These are phyloP conservation scores for Schizotus pectinicornis DNA, from an alignment of 2,888 invertebrate genomes.

Conservation along the genomic window DNA sequence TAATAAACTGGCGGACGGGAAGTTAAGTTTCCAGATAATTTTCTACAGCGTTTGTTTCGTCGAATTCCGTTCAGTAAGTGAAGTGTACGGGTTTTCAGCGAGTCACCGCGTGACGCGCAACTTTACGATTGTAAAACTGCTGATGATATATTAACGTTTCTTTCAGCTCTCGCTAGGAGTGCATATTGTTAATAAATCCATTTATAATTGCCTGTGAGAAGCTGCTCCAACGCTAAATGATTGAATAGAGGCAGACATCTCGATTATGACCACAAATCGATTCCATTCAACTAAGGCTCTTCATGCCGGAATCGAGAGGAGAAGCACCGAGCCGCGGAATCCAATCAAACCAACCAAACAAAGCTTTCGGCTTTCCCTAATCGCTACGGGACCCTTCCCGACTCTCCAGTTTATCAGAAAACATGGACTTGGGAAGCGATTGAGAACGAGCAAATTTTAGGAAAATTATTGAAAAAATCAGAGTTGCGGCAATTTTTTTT, in stretches of 20 bases:
- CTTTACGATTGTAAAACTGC: slow-evolving; percentile 48
- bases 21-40: slow-evolving; percentile 39
- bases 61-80: slow-evolving; percentile 43
- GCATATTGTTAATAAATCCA: slow-evolving; percentile 48
- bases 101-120: slow-evolving; percentile 46
- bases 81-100: slow-evolving; percentile 39
- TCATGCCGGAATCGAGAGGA: not conserved
- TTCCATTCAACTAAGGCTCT: too few species aligned
- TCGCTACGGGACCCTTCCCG: too few species aligned
- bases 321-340: not conserved
- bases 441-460: too few species aligned
- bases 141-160: slow-evolving; percentile 48
- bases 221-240: slow-evolving; percentile 35
- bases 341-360: not conserved
- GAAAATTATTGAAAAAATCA: too few species aligned
- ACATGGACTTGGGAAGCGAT: too few species aligned
- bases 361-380: too few species aligned
- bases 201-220: slow-evolving; percentile 48
- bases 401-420: too few species aligned
- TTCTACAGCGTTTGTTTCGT: slow-evolving; percentile 41
- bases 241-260: slow-evolving; percentile 35
- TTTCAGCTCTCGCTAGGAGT: slow-evolving; percentile 45
- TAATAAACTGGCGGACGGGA: slow-evolving; percentile 37
- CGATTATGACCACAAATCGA: slow-evolving; percentile 18
- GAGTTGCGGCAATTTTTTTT: too few species aligned